Evolutionary conservation across 2,888 invertebrate genomes (phyloP), one percentile per base, ranked within the genome.

Genomic region (Standfussiana lucernea): DNA sequence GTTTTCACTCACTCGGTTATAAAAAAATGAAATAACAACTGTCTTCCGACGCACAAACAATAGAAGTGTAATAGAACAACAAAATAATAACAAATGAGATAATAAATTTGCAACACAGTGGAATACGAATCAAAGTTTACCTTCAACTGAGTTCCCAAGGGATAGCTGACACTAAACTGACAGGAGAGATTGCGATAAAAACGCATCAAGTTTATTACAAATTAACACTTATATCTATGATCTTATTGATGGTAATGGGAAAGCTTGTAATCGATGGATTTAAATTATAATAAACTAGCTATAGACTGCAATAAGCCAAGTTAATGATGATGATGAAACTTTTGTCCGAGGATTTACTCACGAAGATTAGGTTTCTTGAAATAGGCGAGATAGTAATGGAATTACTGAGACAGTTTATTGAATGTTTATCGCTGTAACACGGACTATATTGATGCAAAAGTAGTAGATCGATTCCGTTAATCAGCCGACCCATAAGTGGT

Each of bases 191-290:
- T 56, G 64, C 53, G 82, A 84, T 84, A 81, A 84, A 81, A 84
- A 84, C 13, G 40, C 71, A 75, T 70, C 59, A 68, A 70, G 32
- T 72, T 72, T 80, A 80, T 62, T 56, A 84, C 75, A 84, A 83
- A 84, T 81, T 84, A 84, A 84, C 85, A 72, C 66, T 47, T 56
- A 21, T 78, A 84, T 84, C 83, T 84, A 65, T 69, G 78, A 84
- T 84, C 78, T 81, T 72, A 82, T 72, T 84, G 78, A 81, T 64
- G 72, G 65, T 78, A 81, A 84, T 84, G 74, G 69, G 82, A 81
- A 81, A 64, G 65, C 53, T 72, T 50, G 65, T 84, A 83, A 69
- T 56, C n/a, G 64, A 74, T 62, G 77, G 62, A 45, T 77, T 81
- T 62, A 74, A 72, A 77, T 73, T 74, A 65, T 64, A 72, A 72